Evolutionary conservation across 2,888 invertebrate species (phyloP).

Genomic region (Drosophila longiperda): DNA sequence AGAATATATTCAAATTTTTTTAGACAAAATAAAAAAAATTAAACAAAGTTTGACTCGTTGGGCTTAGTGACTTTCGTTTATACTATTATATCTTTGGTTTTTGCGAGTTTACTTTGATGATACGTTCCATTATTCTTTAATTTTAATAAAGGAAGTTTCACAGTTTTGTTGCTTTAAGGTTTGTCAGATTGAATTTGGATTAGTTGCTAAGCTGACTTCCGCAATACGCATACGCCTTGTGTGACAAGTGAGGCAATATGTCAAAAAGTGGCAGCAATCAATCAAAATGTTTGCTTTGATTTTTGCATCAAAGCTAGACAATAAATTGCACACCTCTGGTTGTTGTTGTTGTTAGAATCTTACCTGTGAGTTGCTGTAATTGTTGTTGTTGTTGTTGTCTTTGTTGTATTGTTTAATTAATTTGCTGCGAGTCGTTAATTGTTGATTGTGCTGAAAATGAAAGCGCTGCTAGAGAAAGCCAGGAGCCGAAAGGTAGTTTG

Average conservation of each 20-base stretch:
- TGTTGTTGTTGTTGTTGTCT: slow-evolving; percentile 8
- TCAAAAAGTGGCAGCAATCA: slow-evolving; percentile 37
- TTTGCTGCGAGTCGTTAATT: slow-evolving; percentile 35
- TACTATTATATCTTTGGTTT: not conserved
- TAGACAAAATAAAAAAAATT: not conserved
- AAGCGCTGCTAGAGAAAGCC: slow-evolving; percentile 16
- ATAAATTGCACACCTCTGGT: slow-evolving; percentile 43
- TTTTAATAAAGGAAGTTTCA: not conserved
- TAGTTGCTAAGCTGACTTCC: slow-evolving; percentile 1
- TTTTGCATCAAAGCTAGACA: not conserved
- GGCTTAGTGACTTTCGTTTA: not conserved
- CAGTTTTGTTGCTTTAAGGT: not conserved
- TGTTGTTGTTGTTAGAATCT: not conserved
- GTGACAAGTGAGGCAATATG: slow-evolving; percentile 24
- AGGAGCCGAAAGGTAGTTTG: slow-evolving; percentile 16
- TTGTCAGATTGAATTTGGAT: slow-evolving; percentile 2
- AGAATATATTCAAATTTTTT: not conserved
- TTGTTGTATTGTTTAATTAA: slow-evolving; percentile 46
- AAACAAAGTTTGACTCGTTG: not conserved
- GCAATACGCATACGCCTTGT: slow-evolving; percentile 60
- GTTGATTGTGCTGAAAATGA: slow-evolving; percentile 25
- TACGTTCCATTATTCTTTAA: not conserved
- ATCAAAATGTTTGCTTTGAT: slow-evolving; percentile 39
- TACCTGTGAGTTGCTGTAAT: not conserved
- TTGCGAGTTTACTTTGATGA: not conserved